Conservation (phyloP, 2,797 vertebrate species). For the Geotrypetes seraphini region DNA sequence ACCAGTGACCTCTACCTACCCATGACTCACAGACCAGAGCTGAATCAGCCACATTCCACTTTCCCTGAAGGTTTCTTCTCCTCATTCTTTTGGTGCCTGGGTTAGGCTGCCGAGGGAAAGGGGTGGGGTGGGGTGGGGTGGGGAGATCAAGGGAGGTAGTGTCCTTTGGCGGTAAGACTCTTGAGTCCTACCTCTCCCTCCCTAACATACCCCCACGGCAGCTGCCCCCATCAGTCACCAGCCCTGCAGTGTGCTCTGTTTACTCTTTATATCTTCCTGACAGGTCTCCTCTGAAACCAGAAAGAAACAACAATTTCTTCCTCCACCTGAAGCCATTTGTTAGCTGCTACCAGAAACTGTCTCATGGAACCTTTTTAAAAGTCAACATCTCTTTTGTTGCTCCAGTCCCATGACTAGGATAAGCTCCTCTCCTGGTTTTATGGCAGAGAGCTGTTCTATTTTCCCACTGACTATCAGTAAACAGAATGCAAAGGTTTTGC, state of each 20-base stretch:
- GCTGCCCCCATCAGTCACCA: slow-evolving; percentile 44
- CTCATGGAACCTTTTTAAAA: slow-evolving; percentile 45
- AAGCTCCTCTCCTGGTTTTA: too few species aligned
- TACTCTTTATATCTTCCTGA: slow-evolving; percentile 41
- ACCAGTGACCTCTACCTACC: too few species aligned
- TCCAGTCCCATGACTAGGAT: too few species aligned
- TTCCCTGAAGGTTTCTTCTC: too few species aligned
- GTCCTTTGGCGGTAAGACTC: slow-evolving; percentile 12
- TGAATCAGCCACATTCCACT: too few species aligned
- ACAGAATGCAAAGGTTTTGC: too few species aligned
- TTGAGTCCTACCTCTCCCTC: background rate
- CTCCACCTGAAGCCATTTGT: slow-evolving; percentile 36
- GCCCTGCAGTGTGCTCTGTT: slow-evolving; percentile 22
- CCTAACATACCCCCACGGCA: slow-evolving; percentile 17
- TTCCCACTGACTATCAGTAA: too few species aligned
- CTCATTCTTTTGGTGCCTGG: slow-evolving; percentile 22
- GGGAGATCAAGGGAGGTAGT: background rate
- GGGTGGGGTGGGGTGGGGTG: background rate
- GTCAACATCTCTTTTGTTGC: slow-evolving; percentile 17
- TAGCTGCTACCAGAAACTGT: slow-evolving; percentile 14
- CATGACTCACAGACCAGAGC: too few species aligned
- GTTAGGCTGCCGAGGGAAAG: slow-evolving; percentile 6
- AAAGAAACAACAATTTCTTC: slow-evolving; percentile 31
- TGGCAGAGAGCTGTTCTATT: too few species aligned
- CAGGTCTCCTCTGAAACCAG: slow-evolving; percentile 35